Evolutionary conservation across 2,797 vertebrate species (phyloP).

Genomic region (Mus spretus): DNA sequence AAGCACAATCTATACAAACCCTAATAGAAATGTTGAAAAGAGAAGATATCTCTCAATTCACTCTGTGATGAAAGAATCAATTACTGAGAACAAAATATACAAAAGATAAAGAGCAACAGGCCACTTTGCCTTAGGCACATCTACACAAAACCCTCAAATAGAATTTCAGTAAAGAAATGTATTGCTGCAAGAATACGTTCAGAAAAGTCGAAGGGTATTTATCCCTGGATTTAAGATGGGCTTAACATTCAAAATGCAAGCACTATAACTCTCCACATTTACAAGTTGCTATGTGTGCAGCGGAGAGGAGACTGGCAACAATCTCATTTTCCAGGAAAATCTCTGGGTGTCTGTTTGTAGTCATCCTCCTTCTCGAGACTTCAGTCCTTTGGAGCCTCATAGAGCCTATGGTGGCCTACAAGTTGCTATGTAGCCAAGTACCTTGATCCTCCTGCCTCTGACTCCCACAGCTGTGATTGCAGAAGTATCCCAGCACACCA

Average conservation of each 20-base stretch:
- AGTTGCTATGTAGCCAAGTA: neutral
- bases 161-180: conserved; percentile 25
- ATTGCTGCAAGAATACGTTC: neutral
- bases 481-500: neutral
- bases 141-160: neutral
- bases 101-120: neutral
- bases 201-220: neutral
- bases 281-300: neutral
- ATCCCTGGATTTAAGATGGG: neutral
- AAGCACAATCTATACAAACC: neutral
- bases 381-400: neutral
- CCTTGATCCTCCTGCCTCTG: neutral
- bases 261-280: neutral
- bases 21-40: too few species aligned
- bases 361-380: neutral
- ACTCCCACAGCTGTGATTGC: neutral
- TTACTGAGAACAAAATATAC: neutral
- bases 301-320: neutral
- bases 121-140: neutral
- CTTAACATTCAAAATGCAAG: conserved; percentile 44
- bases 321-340: neutral
- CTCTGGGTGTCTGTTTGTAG: neutral
- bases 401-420: neutral
- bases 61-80: neutral
- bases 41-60: conserved; percentile 12